Conservation (phyloP, 1,140 invertebrate species). For the Arctopsyche grandis region DNA sequence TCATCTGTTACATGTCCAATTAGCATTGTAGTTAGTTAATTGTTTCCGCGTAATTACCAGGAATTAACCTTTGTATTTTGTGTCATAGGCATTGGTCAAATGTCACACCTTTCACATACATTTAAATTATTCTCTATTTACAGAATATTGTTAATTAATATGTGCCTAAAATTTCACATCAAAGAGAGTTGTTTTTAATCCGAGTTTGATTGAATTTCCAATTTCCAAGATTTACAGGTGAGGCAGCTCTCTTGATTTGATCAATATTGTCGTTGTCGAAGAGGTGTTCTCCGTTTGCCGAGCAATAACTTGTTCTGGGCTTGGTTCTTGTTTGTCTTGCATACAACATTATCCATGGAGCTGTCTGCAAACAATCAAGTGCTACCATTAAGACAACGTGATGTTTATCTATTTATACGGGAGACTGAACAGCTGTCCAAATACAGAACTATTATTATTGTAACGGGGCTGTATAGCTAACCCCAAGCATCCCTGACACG, state of each 20-base stretch:
- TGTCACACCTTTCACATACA: too few species aligned
- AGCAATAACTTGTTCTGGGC: constrained; percentile 29
- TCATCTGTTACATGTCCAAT: too few species aligned
- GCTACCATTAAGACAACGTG: constrained; percentile 46
- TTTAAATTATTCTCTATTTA: too few species aligned
- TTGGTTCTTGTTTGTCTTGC: constrained; percentile 35
- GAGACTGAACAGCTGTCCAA: constrained; percentile 45
- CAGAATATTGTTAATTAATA: too few species aligned
- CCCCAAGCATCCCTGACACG: too few species aligned
- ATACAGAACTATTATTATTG: constrained; percentile 32
- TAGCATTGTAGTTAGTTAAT: too few species aligned
- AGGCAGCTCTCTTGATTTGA: too few species aligned
- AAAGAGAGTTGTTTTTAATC: background rate
- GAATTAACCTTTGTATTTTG: too few species aligned
- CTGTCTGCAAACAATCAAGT: constrained; percentile 38
- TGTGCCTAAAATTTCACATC: background rate
- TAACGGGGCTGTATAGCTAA: background rate
- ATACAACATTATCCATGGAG: constrained; percentile 39
- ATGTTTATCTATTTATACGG: constrained; percentile 44
- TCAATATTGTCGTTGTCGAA: background rate
- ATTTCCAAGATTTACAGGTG: too few species aligned
- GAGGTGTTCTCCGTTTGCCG: background rate
- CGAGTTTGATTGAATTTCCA: background rate
- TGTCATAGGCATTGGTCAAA: too few species aligned
- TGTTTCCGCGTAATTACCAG: too few species aligned